Base-by-base conservation (phyloP, 2,888 invertebrate genomes). In the Cerastis leucographa region DNA sequence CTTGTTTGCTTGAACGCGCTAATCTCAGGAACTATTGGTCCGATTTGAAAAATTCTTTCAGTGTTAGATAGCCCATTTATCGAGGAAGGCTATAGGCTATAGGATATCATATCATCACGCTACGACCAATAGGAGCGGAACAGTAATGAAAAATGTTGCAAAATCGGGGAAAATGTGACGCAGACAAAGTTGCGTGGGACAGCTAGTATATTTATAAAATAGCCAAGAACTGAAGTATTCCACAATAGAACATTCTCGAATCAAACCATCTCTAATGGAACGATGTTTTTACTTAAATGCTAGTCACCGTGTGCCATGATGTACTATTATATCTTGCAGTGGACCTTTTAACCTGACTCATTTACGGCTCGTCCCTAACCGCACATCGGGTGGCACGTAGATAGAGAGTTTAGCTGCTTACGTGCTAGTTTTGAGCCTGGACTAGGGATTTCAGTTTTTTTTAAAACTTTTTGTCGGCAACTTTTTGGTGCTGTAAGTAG, bases 391-490 rank as follows among this genome's bases (percentile, higher is more conserved):
- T 68, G 75, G 61, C 76, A 80, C 69, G 76, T 61, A 64, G 56
- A 85, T 79, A 77, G 68, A 78, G 78, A 81, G 72, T 87, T 66
- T 44, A 74, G 71, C 44, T 76, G 54, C 80, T 80, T 68, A 84
- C 68, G 73, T 80, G 68, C 44, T 68, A 76, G 71, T 84, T 83
- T 84, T 65, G 62, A 76, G 54, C 72, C 59, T 25, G 54, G 76
- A 83, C 67, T 76, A 54, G 42, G 64, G 54, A 62, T 80, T 82
- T 54, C 1, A 68, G 44, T 71, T 76, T 73, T 71, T 68, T 46
- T 49, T 49, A 35, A 22, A 17, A 9, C 11, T 51, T 71, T 69
- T 51, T 51, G 49, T 44, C 1, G 22, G 35, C 9, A 49, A 49
- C 29, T 44, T 61, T 61, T 65, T 59, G 64, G 71, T 77, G 7